Conservation (phyloP, 2,113 vertebrate genomes). For the Neogobius melanostomus region DNA sequence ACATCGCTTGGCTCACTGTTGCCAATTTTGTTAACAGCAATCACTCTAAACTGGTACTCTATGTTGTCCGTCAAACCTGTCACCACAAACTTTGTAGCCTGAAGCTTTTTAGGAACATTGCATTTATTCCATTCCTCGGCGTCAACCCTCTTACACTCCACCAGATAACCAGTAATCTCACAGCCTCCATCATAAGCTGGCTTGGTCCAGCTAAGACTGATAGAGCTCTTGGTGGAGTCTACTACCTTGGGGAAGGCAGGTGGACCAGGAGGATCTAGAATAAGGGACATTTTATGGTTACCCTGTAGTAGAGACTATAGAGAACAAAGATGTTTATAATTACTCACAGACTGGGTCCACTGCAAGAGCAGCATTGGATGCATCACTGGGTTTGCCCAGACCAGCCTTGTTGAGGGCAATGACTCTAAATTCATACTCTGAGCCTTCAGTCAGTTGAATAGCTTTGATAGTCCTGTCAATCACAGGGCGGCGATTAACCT, state of each 20-base stretch:
- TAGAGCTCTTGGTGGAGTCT: slow-evolving; percentile 88
- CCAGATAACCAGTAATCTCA: slow-evolving; percentile 94
- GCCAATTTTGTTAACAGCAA: slow-evolving; percentile 93
- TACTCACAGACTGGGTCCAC: slow-evolving; percentile 94
- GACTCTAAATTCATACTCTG: slow-evolving; percentile 95
- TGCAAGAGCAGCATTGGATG: slow-evolving; percentile 87
- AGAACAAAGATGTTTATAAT: too few species aligned
- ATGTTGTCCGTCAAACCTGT: slow-evolving; percentile 86
- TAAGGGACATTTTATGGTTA: not conserved
- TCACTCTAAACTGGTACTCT: slow-evolving; percentile 94
- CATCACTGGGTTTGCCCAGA: slow-evolving; percentile 91
- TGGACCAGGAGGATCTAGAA: slow-evolving; percentile 93
- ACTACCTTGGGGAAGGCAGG: slow-evolving; percentile 95
- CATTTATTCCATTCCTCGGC: slow-evolving; percentile 91
- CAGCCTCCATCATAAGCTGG: slow-evolving; percentile 97
- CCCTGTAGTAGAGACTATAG: not conserved
- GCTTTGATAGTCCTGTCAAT: slow-evolving; percentile 96
- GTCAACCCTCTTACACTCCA: slow-evolving; percentile 88
- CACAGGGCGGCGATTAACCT: slow-evolving; percentile 92
- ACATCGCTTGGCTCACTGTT: slow-evolving; percentile 96
- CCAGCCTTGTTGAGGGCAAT: slow-evolving; percentile 96
- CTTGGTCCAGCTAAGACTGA: slow-evolving; percentile 94
- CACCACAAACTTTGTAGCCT: slow-evolving; percentile 86
- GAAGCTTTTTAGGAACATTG: slow-evolving; percentile 92
- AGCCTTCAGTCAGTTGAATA: slow-evolving; percentile 88